A percentile compares a stretch with the other conserved stretches of the same genome.
Evolutionary conservation across 2,888 invertebrate genomes (phyloP).

Genomic region (Altica lythri): DNA sequence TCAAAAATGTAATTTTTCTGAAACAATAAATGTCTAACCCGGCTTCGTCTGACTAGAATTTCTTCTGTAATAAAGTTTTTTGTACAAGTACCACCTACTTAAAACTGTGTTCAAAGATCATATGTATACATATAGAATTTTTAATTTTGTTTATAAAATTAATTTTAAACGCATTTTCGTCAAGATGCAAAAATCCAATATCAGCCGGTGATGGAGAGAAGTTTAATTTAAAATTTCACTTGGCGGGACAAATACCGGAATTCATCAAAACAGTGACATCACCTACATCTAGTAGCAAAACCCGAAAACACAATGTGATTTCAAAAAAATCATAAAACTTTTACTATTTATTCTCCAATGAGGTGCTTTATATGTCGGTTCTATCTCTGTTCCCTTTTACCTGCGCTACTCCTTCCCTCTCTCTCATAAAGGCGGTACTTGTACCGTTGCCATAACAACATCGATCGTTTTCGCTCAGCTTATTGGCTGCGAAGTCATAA

Average conservation of each 20-base stretch:
- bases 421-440: constrained; percentile 45
- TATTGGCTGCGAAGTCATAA: constrained; percentile 51
- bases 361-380: constrained; percentile 49
- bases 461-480: constrained; percentile 45
- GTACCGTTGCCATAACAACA: constrained; percentile 56
- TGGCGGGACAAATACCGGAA: constrained; percentile 14
- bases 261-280: constrained; percentile 47
- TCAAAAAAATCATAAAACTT: constrained; percentile 57
- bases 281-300: constrained; percentile 59
- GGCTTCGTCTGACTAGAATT: too few relatives aligned
- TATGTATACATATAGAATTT: too few relatives aligned
- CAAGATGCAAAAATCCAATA: too few relatives aligned
- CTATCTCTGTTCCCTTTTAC: constrained; percentile 43
- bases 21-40: too few relatives aligned
- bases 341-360: constrained; percentile 59
- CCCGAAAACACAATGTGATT: constrained; percentile 55
- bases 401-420: constrained; percentile 36
- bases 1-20: too few relatives aligned
- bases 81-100: too few relatives aligned
- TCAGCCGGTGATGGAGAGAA: too few relatives aligned
- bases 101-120: too few relatives aligned
- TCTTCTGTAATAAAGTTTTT: too few relatives aligned
- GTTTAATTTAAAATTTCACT: too few relatives aligned
- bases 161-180: too few relatives aligned
- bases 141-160: too few relatives aligned